A percentile compares a stretch with the other conserved stretches of the same genome.
phyloP scores from a whole-genome alignment of 2,888 invertebrate species.

The Ectemnius cavifrons region DNA sequence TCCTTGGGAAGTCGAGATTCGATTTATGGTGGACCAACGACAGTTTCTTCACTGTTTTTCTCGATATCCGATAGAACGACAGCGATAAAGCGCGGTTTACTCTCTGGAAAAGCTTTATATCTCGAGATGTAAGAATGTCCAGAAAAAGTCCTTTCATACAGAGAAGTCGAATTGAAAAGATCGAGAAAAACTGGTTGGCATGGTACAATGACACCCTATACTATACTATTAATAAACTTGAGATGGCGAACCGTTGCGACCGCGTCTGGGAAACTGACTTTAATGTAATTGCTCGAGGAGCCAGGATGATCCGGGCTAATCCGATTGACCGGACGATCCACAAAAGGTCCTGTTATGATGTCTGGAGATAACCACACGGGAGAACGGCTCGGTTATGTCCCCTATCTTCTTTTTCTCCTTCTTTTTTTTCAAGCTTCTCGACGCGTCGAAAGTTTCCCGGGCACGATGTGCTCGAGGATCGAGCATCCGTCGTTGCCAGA shows the following conservation, averaged over 20 bases:
- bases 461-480: too few relatives aligned
- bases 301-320: conserved; percentile 30
- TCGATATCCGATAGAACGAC: too few relatives aligned
- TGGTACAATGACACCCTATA: neutral
- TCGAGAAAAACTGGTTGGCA: too few relatives aligned
- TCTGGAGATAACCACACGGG: neutral
- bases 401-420: neutral
- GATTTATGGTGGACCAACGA: too few relatives aligned
- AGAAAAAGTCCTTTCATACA: too few relatives aligned
- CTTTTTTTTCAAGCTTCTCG: neutral
- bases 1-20: too few relatives aligned
- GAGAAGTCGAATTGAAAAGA: too few relatives aligned
- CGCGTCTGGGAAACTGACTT: conserved; percentile 18
- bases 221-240: conserved; percentile 44
- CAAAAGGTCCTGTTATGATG: conserved; percentile 11
- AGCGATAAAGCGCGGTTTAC: neutral
- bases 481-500: too few relatives aligned
- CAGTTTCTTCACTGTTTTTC: too few relatives aligned
- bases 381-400: neutral
- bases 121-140: neutral
- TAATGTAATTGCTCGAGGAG: conserved; percentile 34
- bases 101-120: neutral
- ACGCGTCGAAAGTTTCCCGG: neutral
- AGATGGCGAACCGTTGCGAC: neutral
- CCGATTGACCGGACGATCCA: conserved; percentile 19